Base-by-base conservation (phyloP, 2,888 invertebrate genomes). In the Mechanitis messenoides region DNA sequence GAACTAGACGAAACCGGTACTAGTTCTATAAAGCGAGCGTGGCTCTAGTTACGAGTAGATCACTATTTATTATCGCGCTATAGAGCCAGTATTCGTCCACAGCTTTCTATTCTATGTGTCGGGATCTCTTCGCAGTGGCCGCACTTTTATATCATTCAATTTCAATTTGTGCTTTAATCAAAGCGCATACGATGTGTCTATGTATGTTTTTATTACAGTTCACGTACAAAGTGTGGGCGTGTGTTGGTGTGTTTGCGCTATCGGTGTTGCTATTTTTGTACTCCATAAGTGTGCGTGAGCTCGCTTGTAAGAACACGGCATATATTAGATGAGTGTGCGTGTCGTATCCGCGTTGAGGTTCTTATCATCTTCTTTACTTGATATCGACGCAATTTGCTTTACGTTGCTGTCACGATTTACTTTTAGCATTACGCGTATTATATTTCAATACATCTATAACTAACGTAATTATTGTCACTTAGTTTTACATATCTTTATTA, bases 171-270 rank as follows among this genome's bases (percentile, higher is more conserved):
- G 76, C 81, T 74, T 84, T 85, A 84, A 85, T 85, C 84, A 80
- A 82, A 83, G 83, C 81, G 74, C 79, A 74, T 74, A 77, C 67
- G 66, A 75, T 76, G 74, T 73, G 69, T 80, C 77, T 80, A 81
- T 81, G 84, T 85, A 84, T 87, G 86, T 88, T 87, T 84, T 89
- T 86, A 88, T 87, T 84, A 87, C 85, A 83, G 85, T 87, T 84
- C 84, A 85, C 81, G 83, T 85, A 85, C 83, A 77, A 75, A 73
- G 79, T 78, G 88, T 87, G 84, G 85, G 87, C 84, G 87, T 85
- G 87, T 88, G 87, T 87, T 86, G 84, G 86, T 87, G 85, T 86
- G 87, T 85, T 86, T 83, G 87, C 84, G 86, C 85, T 89, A 88
- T 88, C 87, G 84, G 77, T 76, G 81, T 71, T 78, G 80, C 87